These are phyloP conservation scores for Mormyrops attenuatus DNA, from an alignment of 2,797 vertebrate genomes.

Conservation along the genomic window DNA sequence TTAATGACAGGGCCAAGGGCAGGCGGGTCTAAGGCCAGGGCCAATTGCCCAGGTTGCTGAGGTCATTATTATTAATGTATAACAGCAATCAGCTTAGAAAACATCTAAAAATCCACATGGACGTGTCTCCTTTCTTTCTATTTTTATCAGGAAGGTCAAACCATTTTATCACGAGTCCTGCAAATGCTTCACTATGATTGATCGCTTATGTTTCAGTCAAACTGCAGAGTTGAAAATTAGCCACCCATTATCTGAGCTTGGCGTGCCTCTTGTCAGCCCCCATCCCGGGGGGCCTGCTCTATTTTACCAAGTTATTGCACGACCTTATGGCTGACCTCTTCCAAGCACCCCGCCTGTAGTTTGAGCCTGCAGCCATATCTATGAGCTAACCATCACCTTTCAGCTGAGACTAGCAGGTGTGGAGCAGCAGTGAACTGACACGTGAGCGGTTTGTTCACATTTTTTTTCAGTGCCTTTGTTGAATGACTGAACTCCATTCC, in stretches of 20 bases:
- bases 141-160: neutral
- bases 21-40: neutral
- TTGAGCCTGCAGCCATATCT: neutral
- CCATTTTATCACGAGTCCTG: neutral
- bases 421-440: neutral
- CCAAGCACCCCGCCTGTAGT: neutral
- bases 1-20: neutral
- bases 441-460: neutral
- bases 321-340: neutral
- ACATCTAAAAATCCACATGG: neutral
- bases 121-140: neutral
- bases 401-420: neutral
- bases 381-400: neutral
- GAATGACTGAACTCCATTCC: neutral
- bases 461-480: neutral
- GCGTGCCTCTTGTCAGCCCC: neutral
- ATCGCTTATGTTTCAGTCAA: neutral
- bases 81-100: slow-evolving; percentile 14
- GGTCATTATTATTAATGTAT: neutral
- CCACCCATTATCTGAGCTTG: neutral
- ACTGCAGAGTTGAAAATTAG: neutral
- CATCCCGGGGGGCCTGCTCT: neutral
- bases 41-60: neutral
- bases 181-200: neutral
- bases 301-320: neutral